Evolutionary conservation across 2,888 invertebrate genomes (phyloP).

Genomic region (Linnaemya tessellans): DNA sequence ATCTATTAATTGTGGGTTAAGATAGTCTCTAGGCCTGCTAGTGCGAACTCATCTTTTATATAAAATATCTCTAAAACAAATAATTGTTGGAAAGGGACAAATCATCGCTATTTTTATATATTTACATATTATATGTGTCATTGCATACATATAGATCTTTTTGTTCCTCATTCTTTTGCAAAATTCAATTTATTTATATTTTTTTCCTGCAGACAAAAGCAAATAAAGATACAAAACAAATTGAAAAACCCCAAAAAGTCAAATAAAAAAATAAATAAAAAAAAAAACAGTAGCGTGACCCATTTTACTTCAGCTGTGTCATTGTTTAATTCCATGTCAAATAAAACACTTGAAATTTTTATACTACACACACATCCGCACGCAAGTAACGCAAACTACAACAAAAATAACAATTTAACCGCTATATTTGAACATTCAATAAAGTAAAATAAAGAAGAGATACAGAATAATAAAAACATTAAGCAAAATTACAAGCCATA

Average conservation of each 20-base stretch:
- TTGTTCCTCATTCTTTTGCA: constrained; percentile 42
- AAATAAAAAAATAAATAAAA: constrained; percentile 31
- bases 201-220: constrained; percentile 16
- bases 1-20: too few species aligned
- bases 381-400: neutral
- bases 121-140: too few species aligned
- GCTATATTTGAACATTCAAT: constrained; percentile 56
- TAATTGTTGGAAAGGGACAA: too few species aligned
- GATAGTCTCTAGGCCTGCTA: too few species aligned
- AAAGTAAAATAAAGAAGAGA: constrained; percentile 26
- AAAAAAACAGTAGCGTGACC: constrained; percentile 67
- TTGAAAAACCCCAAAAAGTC: constrained; percentile 15
- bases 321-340: constrained; percentile 72
- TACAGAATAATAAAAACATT: constrained; percentile 18
- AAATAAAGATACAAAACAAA: constrained; percentile 36
- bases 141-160: too few species aligned
- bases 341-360: constrained; percentile 70
- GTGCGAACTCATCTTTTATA: too few species aligned
- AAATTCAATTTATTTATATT: constrained; percentile 45
- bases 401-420: constrained; percentile 6
- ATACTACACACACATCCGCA: neutral
- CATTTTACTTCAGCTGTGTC: constrained; percentile 71
- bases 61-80: too few species aligned
- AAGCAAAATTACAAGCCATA: constrained; percentile 41
- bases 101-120: too few species aligned